phyloP scores from a whole-genome alignment of 2,113 vertebrate genomes.

The Mus pahari region DNA sequence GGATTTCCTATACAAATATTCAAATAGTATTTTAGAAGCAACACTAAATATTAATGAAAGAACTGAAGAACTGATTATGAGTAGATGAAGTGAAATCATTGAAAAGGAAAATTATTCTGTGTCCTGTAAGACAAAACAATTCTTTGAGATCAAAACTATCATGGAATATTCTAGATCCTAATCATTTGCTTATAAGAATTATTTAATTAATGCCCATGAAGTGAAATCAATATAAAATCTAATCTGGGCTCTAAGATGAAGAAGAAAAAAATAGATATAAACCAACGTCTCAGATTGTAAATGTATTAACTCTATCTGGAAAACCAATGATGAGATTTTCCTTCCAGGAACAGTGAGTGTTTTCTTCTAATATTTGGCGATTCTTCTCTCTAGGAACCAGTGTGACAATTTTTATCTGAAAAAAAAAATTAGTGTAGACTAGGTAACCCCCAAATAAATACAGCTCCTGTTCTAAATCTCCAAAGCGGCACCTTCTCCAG shows the following conservation, averaged over 20 bases:
- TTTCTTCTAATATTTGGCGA: neutral
- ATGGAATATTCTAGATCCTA: neutral
- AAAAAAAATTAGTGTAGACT: neutral
- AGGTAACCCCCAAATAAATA: neutral
- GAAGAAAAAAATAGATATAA: neutral
- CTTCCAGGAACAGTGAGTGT: neutral
- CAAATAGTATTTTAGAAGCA: neutral
- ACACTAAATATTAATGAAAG: neutral
- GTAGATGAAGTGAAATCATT: neutral
- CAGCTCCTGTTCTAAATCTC: conserved; percentile 12
- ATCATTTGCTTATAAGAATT: neutral
- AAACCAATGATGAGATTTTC: neutral
- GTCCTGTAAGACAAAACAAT: neutral
- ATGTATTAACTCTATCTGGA: conserved; percentile 6
- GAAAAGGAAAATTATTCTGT: neutral
- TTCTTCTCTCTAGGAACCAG: neutral
- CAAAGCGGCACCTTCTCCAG: neutral
- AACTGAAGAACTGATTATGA: neutral
- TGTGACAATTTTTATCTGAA: neutral
- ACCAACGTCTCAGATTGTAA: neutral
- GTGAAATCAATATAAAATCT: neutral
- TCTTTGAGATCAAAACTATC: neutral
- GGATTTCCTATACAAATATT: conserved; percentile 21
- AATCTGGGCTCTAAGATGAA: neutral
- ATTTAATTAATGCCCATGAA: neutral